These are phyloP conservation scores for Phasia obesa DNA, from an alignment of 2,888 invertebrate species.

Conservation along the genomic window DNA sequence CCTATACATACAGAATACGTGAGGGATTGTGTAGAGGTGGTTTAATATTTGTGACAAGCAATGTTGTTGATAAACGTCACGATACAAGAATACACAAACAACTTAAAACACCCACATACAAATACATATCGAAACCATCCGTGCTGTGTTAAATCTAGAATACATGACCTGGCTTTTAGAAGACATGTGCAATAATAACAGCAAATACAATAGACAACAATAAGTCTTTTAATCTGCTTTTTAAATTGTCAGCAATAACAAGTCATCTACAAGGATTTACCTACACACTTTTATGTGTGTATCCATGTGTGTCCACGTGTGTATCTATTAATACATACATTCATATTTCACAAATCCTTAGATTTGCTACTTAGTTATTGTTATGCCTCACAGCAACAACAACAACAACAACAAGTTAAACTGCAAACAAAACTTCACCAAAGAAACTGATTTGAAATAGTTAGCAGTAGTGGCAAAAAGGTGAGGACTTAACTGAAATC, in stretches of 20 bases:
- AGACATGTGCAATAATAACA: constrained; percentile 12
- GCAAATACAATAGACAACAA: constrained; percentile 22
- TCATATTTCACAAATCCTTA: constrained; percentile 18
- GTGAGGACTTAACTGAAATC: constrained; percentile 6
- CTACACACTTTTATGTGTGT: neutral
- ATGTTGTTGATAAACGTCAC: constrained; percentile 9
- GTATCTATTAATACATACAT: neutral
- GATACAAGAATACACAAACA: neutral
- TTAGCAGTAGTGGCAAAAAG: neutral
- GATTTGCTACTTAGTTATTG: neutral
- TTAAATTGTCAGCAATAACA: constrained; percentile 42
- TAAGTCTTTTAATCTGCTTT: constrained; percentile 37
- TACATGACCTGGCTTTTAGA: constrained; percentile 23
- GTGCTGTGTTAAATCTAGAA: neutral
- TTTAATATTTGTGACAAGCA: constrained; percentile 32
- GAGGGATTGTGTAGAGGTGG: neutral
- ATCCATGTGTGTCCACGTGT: neutral
- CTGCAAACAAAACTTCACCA: neutral
- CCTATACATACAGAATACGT: neutral
- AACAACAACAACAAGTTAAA: constrained; percentile 15
- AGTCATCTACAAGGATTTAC: constrained; percentile 20
- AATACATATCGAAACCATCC: neutral
- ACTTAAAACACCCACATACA: neutral
- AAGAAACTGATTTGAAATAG: neutral
- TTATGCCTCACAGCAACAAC: neutral